Evolutionary conservation across 2,113 vertebrate species (phyloP).

Genomic region (Bos indicus): DNA sequence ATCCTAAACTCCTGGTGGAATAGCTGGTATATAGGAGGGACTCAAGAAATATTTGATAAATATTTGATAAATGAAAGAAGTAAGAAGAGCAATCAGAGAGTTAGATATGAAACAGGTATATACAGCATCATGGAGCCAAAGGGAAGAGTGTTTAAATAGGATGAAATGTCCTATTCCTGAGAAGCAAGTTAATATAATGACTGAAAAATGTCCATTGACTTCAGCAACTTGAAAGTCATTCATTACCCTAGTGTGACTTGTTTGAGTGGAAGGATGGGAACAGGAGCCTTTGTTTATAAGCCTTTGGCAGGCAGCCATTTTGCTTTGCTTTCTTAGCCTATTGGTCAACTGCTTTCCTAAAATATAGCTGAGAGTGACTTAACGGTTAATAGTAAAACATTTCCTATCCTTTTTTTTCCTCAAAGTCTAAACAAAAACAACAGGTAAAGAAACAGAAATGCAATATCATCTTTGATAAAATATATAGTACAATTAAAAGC

Average conservation of each 20-base stretch:
- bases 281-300: neutral
- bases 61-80: neutral
- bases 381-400: neutral
- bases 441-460: neutral
- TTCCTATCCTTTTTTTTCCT: neutral
- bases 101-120: neutral
- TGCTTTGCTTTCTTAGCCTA: neutral
- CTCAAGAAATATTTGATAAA: neutral
- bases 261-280: neutral
- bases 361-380: neutral
- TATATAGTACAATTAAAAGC: neutral
- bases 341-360: neutral
- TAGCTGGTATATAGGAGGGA: neutral
- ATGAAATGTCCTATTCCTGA: neutral
- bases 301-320: neutral
- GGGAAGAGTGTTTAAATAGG: neutral
- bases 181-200: neutral
- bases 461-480: neutral
- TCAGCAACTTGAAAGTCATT: neutral
- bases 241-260: neutral
- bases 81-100: neutral
- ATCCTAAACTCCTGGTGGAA: neutral
- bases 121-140: neutral
- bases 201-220: neutral
- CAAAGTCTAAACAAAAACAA: neutral